Evolutionary conservation across 2,113 vertebrate genomes (phyloP).

Genomic region (Piprites chloris): DNA sequence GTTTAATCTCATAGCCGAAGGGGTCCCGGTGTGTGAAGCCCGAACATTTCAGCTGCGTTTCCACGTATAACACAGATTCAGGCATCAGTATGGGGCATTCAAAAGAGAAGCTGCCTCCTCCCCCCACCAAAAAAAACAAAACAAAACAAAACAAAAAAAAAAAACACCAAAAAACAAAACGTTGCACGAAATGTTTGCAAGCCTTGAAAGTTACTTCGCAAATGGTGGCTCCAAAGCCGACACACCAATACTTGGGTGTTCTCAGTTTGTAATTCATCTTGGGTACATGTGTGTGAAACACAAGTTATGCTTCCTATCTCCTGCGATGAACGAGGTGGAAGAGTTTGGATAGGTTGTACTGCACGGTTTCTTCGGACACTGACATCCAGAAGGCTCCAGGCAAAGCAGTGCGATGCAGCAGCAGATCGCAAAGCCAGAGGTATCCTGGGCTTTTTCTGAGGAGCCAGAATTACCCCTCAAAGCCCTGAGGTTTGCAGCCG

Average conservation of each 20-base stretch:
- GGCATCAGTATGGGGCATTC: rapidly evolving
- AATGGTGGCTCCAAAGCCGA: not conserved
- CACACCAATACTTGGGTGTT: not conserved
- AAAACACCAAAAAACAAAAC: too few species aligned
- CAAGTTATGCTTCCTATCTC: rapidly evolving
- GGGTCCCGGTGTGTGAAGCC: rapidly evolving
- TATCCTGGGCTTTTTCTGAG: rapidly evolving
- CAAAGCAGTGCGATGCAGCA: not conserved
- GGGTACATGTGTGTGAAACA: not conserved
- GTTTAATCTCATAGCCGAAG: rapidly evolving
- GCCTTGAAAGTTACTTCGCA: too few species aligned
- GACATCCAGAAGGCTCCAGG: not conserved
- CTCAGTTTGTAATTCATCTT: not conserved
- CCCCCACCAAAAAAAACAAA: too few species aligned
- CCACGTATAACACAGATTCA: rapidly evolving
- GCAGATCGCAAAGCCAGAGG: rapidly evolving
- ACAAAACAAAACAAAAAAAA: too few species aligned
- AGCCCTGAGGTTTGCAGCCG: not conserved
- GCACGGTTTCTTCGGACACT: rapidly evolving
- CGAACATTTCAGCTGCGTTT: not conserved
- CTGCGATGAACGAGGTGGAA: rapidly evolving
- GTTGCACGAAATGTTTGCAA: not conserved
- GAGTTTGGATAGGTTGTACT: rapidly evolving
- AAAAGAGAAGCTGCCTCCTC: not conserved
- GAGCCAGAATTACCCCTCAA: not conserved